phyloP scores from a whole-genome alignment of 2,888 invertebrate species.

The Deilephila porcellus region DNA sequence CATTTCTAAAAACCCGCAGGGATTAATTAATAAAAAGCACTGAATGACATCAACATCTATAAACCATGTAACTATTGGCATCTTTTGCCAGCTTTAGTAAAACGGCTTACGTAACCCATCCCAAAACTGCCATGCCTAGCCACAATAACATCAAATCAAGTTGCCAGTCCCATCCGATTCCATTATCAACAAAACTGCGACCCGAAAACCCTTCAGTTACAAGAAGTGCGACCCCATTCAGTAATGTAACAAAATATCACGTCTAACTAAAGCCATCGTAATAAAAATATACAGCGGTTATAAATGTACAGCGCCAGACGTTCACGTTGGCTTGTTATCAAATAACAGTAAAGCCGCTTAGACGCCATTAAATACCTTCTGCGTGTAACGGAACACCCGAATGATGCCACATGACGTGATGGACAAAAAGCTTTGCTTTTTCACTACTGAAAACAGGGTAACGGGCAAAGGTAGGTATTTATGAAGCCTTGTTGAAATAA shows the following conservation, averaged over 20 bases:
- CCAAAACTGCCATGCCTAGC: background rate
- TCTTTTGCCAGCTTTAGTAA: no score
- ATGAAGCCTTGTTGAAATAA: no score
- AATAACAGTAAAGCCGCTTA: constrained; percentile 46
- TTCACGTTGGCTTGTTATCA: constrained; percentile 43
- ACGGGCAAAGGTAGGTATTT: background rate
- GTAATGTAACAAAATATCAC: constrained; percentile 11
- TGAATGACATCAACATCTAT: no score
- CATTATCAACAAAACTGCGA: constrained; percentile 6
- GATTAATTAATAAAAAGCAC: no score
- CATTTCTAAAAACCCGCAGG: no score
- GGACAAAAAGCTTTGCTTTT: background rate
- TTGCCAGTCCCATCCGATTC: no score
- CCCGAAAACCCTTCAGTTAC: background rate
- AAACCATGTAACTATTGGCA: no score
- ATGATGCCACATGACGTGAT: background rate
- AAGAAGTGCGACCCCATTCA: background rate
- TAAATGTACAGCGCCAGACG: background rate
- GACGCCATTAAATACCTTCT: constrained; percentile 31
- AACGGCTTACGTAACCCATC: no score
- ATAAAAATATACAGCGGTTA: constrained; percentile 20
- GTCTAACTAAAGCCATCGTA: background rate
- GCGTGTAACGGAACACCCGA: constrained; percentile 9
- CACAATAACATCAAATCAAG: background rate
- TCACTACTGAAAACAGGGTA: background rate